phyloP scores from a whole-genome alignment of 2,888 invertebrate genomes.

The Sinodicranocentrus sp. region DNA sequence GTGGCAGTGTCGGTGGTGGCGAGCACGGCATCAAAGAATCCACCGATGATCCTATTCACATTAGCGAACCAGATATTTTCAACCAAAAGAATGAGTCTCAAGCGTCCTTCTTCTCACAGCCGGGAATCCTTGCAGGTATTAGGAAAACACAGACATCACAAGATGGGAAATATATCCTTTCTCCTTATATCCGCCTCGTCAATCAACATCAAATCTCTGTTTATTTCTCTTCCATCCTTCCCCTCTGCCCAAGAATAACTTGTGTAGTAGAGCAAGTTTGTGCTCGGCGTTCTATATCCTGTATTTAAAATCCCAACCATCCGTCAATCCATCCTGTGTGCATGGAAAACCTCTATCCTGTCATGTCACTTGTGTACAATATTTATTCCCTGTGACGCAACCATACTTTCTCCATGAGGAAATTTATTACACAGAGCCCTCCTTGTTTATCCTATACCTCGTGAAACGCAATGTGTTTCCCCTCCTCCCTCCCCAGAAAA shows the following conservation, averaged over 20 bases:
- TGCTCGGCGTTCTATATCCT: too few relatives aligned
- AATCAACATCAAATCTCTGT: slow-evolving; percentile 20
- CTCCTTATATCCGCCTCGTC: neutral
- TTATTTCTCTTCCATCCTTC: slow-evolving; percentile 8
- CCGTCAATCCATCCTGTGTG: too few relatives aligned
- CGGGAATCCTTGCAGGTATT: slow-evolving; percentile 93
- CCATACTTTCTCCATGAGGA: too few relatives aligned
- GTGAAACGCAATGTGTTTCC: too few relatives aligned
- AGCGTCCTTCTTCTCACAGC: slow-evolving; percentile 95
- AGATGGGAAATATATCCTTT: neutral
- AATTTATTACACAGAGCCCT: too few relatives aligned
- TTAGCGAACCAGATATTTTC: slow-evolving; percentile 56
- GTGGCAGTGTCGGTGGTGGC: slow-evolving; percentile 1
- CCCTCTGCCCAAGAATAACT: neutral
- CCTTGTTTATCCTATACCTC: too few relatives aligned
- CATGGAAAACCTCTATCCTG: too few relatives aligned
- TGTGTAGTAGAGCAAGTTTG: too few relatives aligned
- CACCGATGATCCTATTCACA: slow-evolving; percentile 41
- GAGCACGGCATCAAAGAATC: neutral
- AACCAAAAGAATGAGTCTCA: slow-evolving; percentile 70
- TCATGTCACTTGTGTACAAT: too few relatives aligned
- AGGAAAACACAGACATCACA: neutral
- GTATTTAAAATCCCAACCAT: too few relatives aligned
- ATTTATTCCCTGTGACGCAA: too few relatives aligned
- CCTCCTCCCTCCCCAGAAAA: neutral